Evolutionary conservation across 1,140 invertebrate species (phyloP), one percentile per base, ranked within the genome.

Genomic region (Hormaphis cornu): DNA sequence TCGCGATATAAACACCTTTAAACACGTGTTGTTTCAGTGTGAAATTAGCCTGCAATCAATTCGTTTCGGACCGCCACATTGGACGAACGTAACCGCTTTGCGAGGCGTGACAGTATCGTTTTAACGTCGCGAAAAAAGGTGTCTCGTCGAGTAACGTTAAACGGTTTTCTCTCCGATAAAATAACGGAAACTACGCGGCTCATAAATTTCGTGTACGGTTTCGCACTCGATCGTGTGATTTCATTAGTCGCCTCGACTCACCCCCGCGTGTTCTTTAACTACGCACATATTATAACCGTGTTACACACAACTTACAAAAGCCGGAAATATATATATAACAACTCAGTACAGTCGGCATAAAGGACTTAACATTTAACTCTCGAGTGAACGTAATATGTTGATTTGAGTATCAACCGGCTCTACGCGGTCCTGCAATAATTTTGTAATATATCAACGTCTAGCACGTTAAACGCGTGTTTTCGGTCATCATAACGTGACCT

Each of bases 181-280:
- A 66, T 66, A 50, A 66, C 44, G 44, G 61, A 66, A 48, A 66
- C 50, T 66, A 66, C 61, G 61, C 44, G 61, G 44, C 28, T 22
- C 61, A 66, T 50, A 50, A 66, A 66, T 66, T 66, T 66, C 16
- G 44, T 26, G 61, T 48, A 28, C 50, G 44, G 42, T 66, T 48
- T 48, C 44, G 61, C 61, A 50, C 44, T 66, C 61, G 42, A 66
- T 66, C 61, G 61, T 66, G 28, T 48, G 61, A 66, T 66, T 66
- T 66, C 61, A 66, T 66, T 66, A 66, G 61, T 30, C 22, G 44
- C 61, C 28, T 48, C 61, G 20, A 50, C 50, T 22, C 50, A 50
- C 61, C 42, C 61, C 33, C 14, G n/a, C 24, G 44, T n/a, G n/a
- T n/a, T n/a, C n/a, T n/a, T n/a, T n/a, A n/a, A n/a, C n/a, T n/a